These are phyloP conservation scores for Palythoa grandis DNA, from an alignment of 92 coral and sea anemone species.

Conservation along the genomic window DNA sequence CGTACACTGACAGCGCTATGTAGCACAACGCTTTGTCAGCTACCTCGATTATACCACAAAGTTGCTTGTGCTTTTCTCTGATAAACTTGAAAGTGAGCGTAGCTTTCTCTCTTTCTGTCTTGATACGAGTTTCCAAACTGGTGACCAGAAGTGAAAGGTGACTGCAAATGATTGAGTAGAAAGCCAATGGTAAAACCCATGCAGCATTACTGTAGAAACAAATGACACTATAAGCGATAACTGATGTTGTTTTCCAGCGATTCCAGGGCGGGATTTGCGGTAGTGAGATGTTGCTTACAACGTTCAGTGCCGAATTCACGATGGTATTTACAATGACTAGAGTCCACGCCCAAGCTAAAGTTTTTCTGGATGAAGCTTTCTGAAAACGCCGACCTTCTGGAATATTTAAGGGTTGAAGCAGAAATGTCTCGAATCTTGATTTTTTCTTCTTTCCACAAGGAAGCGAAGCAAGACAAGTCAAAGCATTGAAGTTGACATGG, in stretches of 20 bases:
- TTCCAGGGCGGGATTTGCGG: constrained; percentile 16
- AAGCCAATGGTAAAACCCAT: constrained; percentile 16
- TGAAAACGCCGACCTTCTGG: background rate
- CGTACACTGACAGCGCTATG: constrained; percentile 9
- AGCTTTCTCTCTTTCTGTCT: background rate
- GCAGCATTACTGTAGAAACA: background rate
- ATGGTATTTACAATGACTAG: background rate
- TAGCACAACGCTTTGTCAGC: constrained; percentile 17
- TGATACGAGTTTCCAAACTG: constrained; percentile 16
- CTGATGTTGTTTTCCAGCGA: constrained; percentile 1
- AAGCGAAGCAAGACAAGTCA: constrained; percentile 3
- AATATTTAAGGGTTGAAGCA: background rate
- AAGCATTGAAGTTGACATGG: constrained; percentile 5
- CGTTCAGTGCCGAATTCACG: background rate
- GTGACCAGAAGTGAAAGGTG: constrained; percentile 14
- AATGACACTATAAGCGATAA: background rate
- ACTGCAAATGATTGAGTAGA: constrained; percentile 21
- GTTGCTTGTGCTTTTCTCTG: constrained; percentile 23
- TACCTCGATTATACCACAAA: constrained; percentile 3
- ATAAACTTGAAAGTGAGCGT: constrained; percentile 7
- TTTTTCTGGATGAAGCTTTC: background rate
- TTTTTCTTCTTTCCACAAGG: constrained; percentile 8
- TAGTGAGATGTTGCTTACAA: background rate
- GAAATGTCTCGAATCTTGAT: constrained; percentile 11
- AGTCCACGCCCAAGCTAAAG: background rate